Evolutionary conservation across 2,888 invertebrate species (phyloP).

Genomic region (Helleia helle): DNA sequence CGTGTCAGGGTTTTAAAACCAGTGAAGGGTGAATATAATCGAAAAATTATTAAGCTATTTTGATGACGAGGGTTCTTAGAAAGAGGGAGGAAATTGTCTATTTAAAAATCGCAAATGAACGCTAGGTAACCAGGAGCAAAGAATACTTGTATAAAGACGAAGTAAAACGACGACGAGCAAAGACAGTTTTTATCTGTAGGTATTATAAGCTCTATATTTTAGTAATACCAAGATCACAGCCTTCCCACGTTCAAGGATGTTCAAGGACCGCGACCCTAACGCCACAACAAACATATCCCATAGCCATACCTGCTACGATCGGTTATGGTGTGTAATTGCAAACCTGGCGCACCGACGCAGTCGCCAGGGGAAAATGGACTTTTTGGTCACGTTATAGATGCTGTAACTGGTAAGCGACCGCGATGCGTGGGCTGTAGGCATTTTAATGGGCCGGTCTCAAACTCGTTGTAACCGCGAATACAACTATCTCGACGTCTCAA

Average conservation of each 20-base stretch:
- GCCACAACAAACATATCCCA: not conserved
- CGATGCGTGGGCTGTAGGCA: constrained; percentile 23
- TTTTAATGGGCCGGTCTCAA: constrained; percentile 27
- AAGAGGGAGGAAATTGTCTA: too few relatives aligned
- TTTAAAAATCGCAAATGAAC: too few relatives aligned
- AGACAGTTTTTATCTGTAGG: too few relatives aligned
- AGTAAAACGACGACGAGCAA: too few relatives aligned
- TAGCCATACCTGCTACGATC: constrained; percentile 18
- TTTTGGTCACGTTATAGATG: constrained; percentile 9
- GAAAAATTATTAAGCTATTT: too few relatives aligned
- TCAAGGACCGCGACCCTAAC: constrained; percentile 13
- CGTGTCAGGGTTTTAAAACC: too few relatives aligned
- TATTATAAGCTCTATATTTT: too few relatives aligned
- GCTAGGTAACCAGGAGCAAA: too few relatives aligned
- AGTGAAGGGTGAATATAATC: too few relatives aligned
- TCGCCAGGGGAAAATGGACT: constrained; percentile 15
- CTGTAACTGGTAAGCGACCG: constrained; percentile 12
- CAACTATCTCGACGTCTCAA: constrained; percentile 7
- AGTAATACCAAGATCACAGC: too few relatives aligned
- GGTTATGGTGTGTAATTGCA: constrained; percentile 17
- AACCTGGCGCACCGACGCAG: constrained; percentile 14
- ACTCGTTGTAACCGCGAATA: constrained; percentile 20
- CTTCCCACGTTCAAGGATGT: constrained; percentile 14
- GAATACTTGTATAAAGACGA: too few relatives aligned
- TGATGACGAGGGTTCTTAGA: too few relatives aligned